phyloP scores from a whole-genome alignment of 1,140 invertebrate species.

The Drosophila melanica region DNA sequence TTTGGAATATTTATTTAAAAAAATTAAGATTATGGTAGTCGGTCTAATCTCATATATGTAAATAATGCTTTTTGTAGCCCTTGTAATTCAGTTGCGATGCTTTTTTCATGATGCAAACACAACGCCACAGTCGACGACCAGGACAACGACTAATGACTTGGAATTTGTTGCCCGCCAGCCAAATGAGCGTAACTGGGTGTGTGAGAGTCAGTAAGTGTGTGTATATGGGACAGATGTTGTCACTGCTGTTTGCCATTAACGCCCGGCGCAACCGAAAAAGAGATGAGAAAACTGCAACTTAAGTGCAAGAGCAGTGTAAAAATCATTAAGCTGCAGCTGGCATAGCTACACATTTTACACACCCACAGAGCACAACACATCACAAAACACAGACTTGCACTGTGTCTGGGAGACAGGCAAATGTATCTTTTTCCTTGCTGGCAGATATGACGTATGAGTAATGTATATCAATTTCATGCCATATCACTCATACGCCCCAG shows the following conservation, averaged over 20 bases:
- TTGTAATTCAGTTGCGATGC: conserved; percentile 60
- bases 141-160: conserved; percentile 76
- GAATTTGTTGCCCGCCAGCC: conserved; percentile 74
- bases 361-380: conserved; percentile 18
- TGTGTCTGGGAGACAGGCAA: conserved; percentile 16
- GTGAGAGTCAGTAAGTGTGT: conserved; percentile 12
- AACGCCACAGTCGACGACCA: conserved; percentile 24
- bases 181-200: conserved; percentile 58
- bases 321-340: conserved; percentile 76
- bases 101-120: conserved; percentile 34
- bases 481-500: conserved; percentile 64
- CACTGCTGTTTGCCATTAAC: conserved; percentile 74
- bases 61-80: conserved; percentile 30
- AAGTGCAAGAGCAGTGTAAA: conserved; percentile 71
- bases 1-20: neutral
- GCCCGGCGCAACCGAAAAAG: conserved; percentile 34
- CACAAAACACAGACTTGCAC: conserved; percentile 11
- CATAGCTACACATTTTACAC: conserved; percentile 20
- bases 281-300: conserved; percentile 58
- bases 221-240: conserved; percentile 55
- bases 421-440: conserved; percentile 34
- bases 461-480: conserved; percentile 64
- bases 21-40: neutral
- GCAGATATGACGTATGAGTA: conserved; percentile 73
- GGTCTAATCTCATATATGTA: conserved; percentile 19